Evolutionary conservation across 2,113 vertebrate genomes (phyloP), one percentile per base, ranked within the genome.

Genomic region (Dicentrarchus labrax): DNA sequence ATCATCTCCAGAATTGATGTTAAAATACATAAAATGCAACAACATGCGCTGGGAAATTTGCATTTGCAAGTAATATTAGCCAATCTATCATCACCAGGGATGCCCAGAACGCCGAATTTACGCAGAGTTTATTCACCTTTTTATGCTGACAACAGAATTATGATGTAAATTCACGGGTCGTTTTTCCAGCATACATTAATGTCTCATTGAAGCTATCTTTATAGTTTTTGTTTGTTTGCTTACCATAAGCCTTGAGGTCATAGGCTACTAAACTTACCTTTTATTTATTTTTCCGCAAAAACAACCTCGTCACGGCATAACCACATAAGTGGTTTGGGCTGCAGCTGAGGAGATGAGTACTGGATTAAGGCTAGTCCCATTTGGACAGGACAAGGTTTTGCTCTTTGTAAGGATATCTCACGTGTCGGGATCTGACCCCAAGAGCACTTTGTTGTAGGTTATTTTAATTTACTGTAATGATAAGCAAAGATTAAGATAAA

Each of bases 61-160:
- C 50, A 51, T 82, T 77, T 79, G 24, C 69, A 68, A 65, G 38
- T 54, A 38, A 71, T 70, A 86, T 86, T 66, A 70, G 38, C 4
- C 15, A 7, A 53, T 84, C 73, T 65, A 51, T 91, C 68, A 74
- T 62, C 71, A 71, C 67, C 16, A 70, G 45, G 21, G 70, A 72
- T 15, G 16, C 36, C 51, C 62, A 17, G 30, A 51, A 51, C 45
- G 53, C 39, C 17, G 61, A 62, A 22, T 81, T 66, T 3, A 43
- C 38, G 38, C 41, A 62, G 22, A 67, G 38, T 78, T 80, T 72
- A 38, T 70, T 45, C 71, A 72, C 57, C 19, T 74, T 56, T 70
- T 82, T 36, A 80, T 16, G 39, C 39, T 68, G 65, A 69, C 72
- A 75, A 24, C 24, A 71, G 30, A 30, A 75, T 56, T 8, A 68